Base-by-base conservation (phyloP, 2,888 invertebrate species). In the Brenthis daphne region DNA sequence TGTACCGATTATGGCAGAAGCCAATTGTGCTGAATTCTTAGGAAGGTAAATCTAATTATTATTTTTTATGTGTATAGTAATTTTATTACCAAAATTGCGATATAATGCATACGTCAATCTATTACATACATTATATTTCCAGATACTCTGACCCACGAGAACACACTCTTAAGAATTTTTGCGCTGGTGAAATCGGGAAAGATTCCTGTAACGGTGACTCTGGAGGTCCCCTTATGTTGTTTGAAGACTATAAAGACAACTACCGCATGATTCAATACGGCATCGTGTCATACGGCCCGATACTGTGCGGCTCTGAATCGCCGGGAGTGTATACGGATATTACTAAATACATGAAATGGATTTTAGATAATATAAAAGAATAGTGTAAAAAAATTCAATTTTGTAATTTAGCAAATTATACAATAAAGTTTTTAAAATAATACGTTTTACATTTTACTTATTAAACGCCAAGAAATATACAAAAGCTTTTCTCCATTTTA, bases 201-300 rank as follows among this genome's bases (percentile, higher is more conserved):
- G 95, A 95, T 77, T 94, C 95, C n/a, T 95, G 95, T 73, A 82
- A 85, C 43, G 95, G 95, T 0, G 95, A 95, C 75, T 95, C 95
- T 48, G 96, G 96, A 13, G 95, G 95, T 0, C 95, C 95, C 0
- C 81, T 95, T 55, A 92, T 93, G 85, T 71, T 79, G 2, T 75
- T 80, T 3, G 73, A 73, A 3, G 12, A 57, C 6, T 66, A 74
- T 64, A 64, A 67, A 2, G 64, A 58, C 4, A 14, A 24, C 0
- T 51, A 33, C n/a, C 73, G 78, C 14, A 75, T 73, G 51, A 78
- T 86, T 53, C 80, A 82, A 56, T 75, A 80, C 60, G 84, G 84
- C 4, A 77, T 84, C 56, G 79, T 83, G 1, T 83, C 81, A 0
- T 74, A 75, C 51, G 81, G 80, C 0, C 77, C 78, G 1, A 65